These are phyloP conservation scores for Megaustenia siamemsis DNA, from an alignment of 2,888 invertebrate genomes.

Conservation along the genomic window DNA sequence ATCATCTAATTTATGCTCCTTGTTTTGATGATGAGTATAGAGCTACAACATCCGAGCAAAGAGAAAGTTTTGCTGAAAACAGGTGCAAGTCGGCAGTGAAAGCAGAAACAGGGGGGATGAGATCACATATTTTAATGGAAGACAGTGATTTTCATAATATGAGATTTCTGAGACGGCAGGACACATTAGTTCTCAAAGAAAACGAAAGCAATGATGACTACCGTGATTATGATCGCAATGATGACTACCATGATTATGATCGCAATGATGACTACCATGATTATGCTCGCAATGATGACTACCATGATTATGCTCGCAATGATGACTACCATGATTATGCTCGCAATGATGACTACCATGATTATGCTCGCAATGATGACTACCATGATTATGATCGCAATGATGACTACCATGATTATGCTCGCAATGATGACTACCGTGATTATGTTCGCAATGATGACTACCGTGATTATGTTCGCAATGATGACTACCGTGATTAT, in stretches of 20 bases:
- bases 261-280: neutral
- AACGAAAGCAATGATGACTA: neutral
- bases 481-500: neutral
- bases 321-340: neutral
- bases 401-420: neutral
- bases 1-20: neutral
- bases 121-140: neutral
- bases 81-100: neutral
- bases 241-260: neutral
- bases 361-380: too few relatives aligned
- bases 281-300: neutral
- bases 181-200: neutral
- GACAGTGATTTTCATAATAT: neutral
- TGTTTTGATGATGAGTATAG: neutral
- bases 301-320: neutral
- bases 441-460: slow-evolving; percentile 1
- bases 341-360: neutral
- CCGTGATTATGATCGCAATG: neutral
- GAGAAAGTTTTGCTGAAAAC: neutral
- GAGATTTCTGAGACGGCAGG: neutral
- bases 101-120: neutral
- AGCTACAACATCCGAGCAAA: neutral
- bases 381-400: neutral
- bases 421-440: neutral
- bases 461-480: neutral